Evolutionary conservation across 2,113 vertebrate genomes (phyloP).

Genomic region (Sialia sialis): DNA sequence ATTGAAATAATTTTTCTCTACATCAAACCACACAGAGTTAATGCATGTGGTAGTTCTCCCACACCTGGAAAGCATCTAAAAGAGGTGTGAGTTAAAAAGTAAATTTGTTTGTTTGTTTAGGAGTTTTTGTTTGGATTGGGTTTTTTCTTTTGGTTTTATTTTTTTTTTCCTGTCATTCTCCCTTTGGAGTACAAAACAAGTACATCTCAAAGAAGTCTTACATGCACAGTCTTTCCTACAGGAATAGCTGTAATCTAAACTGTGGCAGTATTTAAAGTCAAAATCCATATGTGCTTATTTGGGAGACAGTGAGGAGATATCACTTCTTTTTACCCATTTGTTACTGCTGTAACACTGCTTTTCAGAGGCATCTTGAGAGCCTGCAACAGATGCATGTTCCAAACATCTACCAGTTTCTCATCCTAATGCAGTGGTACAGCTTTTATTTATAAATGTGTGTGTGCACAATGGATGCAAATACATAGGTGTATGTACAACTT

Average conservation of each 20-base stretch:
- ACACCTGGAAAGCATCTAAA: neutral
- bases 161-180: neutral
- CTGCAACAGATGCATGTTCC: neutral
- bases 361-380: neutral
- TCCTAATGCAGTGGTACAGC: neutral
- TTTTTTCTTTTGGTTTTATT: neutral
- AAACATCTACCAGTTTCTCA: neutral
- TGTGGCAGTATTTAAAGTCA: neutral
- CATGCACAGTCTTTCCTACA: neutral
- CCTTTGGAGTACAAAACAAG: neutral
- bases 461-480: neutral
- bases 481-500: neutral
- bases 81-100: neutral
- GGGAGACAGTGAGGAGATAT: neutral
- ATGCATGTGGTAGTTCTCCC: neutral
- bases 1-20: neutral
- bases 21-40: neutral
- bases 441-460: neutral
- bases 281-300: neutral
- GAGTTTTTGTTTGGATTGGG: neutral
- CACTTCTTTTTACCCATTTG: neutral
- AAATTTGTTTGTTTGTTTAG: neutral
- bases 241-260: neutral
- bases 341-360: neutral
- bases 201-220: neutral